Evolutionary conservation across 2,888 invertebrate species (phyloP), one percentile per base, ranked within the genome.

Genomic region (Tridacna crocea): DNA sequence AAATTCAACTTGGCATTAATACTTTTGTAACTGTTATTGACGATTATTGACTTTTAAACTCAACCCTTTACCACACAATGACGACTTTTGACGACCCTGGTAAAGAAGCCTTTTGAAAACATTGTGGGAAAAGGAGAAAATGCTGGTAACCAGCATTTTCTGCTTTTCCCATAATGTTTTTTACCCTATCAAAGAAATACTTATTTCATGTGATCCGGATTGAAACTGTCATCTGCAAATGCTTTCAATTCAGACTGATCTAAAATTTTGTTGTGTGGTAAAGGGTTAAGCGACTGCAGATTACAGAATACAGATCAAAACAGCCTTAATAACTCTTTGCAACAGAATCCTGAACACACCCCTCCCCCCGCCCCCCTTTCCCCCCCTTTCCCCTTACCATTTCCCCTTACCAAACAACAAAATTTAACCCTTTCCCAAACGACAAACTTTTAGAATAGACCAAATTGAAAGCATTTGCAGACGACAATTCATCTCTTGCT

Each of bases 51-150:
- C n/a, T n/a, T 36, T 36, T 8, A 36, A 8, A 2, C 36, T 36
- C 8, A 36, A 36, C 36, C 36, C 36, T 4, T 36, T 36, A 2
- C 36, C 36, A 36, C 2, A 36, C 8, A 36, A 36, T 36, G 3
- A 2, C 8, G 36, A 36, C 3, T 36, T 36, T 36, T 63, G 17
- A 63, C 63, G 13, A 13, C 4, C 13, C 4, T 63, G 24, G n/a
- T 63, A 10, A n/a, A 63, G 10, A 63, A 13, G 10, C 13, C 24
- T 12, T 63, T 19, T 13, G 63, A 63, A 63, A 63, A 8, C 24
- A 63, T 63, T 63, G 63, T 24, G 4, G 13, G 63, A 63, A 63
- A 63, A 63, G 63, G 24, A 63, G n/a, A 63, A 63, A 63, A 13
- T 19, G 63, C 63, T 63, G n/a, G 24, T 15, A 63, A 63, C 10